A percentile compares a stretch with the other conserved stretches of the same genome.
Conservation (phyloP, 2,797 vertebrate species). For the Crax fasciolata region DNA sequence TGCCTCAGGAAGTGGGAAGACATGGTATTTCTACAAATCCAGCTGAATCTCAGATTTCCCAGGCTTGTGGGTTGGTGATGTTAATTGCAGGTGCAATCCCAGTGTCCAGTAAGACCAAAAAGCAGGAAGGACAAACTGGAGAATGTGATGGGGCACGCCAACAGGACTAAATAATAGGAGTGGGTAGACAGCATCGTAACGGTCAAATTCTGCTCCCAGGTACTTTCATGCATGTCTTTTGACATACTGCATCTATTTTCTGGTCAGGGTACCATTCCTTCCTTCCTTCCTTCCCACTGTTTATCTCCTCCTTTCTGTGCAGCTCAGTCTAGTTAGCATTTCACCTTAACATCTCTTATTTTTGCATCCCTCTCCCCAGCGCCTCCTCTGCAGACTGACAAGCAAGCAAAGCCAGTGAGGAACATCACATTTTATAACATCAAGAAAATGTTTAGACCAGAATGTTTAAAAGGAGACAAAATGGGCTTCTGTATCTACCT, state of each 20-base stretch:
- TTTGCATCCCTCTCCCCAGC: neutral
- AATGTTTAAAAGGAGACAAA: neutral
- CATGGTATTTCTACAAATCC: neutral
- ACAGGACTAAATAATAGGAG: neutral
- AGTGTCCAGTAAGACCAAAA: neutral
- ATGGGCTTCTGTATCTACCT: neutral
- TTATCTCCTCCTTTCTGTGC: neutral
- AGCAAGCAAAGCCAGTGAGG: neutral
- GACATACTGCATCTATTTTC: neutral
- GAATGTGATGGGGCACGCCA: rapidly evolving
- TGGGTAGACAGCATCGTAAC: neutral
- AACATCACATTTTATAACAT: neutral
- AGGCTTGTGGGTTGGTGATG: neutral
- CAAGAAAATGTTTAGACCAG: neutral
- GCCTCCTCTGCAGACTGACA: neutral
- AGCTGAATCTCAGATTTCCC: neutral
- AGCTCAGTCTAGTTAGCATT: neutral
- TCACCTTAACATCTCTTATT: neutral
- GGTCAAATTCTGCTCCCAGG: neutral
- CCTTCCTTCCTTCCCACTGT: neutral
- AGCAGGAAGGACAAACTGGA: neutral
- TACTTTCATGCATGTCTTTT: neutral
- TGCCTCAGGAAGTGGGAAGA: neutral
- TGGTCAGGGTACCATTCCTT: neutral
- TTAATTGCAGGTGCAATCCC: neutral